Base-by-base conservation (phyloP, 2,888 invertebrate genomes). In the Folsomia candida region DNA sequence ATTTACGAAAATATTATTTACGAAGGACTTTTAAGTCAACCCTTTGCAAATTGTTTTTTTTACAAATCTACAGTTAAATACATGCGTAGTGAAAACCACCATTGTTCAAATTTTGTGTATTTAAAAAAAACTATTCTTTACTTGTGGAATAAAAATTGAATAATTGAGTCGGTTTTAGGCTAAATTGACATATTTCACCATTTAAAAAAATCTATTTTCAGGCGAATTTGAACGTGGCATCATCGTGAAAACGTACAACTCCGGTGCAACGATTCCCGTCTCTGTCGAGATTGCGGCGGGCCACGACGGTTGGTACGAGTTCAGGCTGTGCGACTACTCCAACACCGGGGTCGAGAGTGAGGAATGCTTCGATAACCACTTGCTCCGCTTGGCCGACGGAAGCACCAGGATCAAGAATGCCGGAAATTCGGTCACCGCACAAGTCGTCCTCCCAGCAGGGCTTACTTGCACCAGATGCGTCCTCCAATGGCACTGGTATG, bases 151-250 rank as follows among this genome's bases (percentile, higher is more conserved):
- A n/a, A n/a, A n/a, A n/a, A n/a, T n/a, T n/a, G n/a, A n/a, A n/a
- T n/a, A n/a, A n/a, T n/a, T n/a, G n/a, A n/a, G n/a, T n/a, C n/a
- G n/a, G n/a, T n/a, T n/a, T n/a, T n/a, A n/a, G n/a, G n/a, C n/a
- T n/a, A n/a, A n/a, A n/a, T n/a, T n/a, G n/a, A n/a, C n/a, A n/a
- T n/a, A n/a, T n/a, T n/a, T n/a, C n/a, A n/a, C n/a, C n/a, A n/a
- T n/a, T n/a, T 51, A 51, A 25, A 63, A 63, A 47, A 47, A 63
- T 9, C 51, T 51, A 47, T 51, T 63, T 37, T 47, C 51, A 63
- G 63, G 63, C 25, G 63, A 63, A n/a, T 63, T 22, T 20, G 63
- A 63, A 22, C 63, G 63, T 47, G 63, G 63, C 25, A 47, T 63
- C 4, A 63, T 63, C 26, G 24, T 22, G 18, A 24, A 51, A 14